These are phyloP conservation scores for Phortica okadai DNA, from an alignment of 2,888 invertebrate species.

Conservation along the genomic window DNA sequence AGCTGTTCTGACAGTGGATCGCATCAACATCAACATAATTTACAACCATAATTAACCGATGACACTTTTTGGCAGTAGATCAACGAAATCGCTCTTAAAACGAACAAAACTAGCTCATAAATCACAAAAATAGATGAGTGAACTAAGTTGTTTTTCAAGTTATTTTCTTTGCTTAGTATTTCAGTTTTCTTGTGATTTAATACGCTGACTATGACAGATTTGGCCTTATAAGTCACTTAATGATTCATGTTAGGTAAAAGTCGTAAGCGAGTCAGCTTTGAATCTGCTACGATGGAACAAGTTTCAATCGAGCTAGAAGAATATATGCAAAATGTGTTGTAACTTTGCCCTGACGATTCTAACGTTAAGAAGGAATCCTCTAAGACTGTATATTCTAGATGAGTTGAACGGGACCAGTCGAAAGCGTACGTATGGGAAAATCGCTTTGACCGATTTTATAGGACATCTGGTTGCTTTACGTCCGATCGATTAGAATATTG, in stretches of 20 bases:
- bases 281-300: not conserved
- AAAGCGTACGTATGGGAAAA: too few species aligned
- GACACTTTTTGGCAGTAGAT: constrained; percentile 7
- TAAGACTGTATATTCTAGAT: too few species aligned
- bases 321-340: too few species aligned
- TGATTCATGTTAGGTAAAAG: not conserved
- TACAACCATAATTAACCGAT: not conserved
- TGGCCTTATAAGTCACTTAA: constrained; percentile 3
- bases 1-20: not conserved
- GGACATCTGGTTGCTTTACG: too few species aligned
- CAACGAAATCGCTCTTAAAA: not conserved
- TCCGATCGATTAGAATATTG: too few species aligned
- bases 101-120: not conserved
- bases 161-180: not conserved
- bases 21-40: not conserved
- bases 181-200: not conserved
- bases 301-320: too few species aligned
- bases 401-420: too few species aligned
- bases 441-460: too few species aligned
- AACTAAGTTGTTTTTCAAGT: not conserved
- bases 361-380: too few species aligned
- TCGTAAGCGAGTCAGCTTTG: not conserved
- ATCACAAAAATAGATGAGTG: constrained; percentile 10
- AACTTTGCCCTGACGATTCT: too few species aligned
- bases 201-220: not conserved